Evolutionary conservation across 2,113 vertebrate species (phyloP).

Genomic region (Paratilapia polleni): DNA sequence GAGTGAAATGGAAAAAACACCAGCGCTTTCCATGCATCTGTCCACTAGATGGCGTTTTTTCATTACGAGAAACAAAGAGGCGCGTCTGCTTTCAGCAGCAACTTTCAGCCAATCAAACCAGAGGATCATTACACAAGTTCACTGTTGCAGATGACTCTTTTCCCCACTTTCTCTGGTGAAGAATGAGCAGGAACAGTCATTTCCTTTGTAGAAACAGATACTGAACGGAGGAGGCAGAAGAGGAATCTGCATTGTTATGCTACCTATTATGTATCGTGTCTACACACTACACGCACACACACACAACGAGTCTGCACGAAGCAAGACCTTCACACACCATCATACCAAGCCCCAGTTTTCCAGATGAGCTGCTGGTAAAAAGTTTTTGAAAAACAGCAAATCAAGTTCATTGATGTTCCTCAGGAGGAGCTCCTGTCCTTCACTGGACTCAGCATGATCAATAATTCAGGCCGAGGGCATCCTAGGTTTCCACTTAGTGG

Average conservation of each 20-base stretch:
- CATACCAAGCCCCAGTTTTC: not conserved
- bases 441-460: conserved; percentile 42
- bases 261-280: not conserved
- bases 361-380: not conserved
- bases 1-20: not conserved
- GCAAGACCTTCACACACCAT: not conserved
- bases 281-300: not conserved
- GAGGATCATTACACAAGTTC: not conserved
- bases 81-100: not conserved
- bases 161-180: not conserved
- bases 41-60: conserved; percentile 52
- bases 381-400: not conserved
- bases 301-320: not conserved
- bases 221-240: not conserved
- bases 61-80: not conserved
- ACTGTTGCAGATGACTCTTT: not conserved
- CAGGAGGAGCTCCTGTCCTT: conserved; percentile 2
- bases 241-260: not conserved
- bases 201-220: not conserved
- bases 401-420: conserved; percentile 17
- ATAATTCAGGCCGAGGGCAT: conserved; percentile 49
- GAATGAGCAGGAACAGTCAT: not conserved
- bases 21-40: not conserved
- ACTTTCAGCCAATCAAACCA: not conserved
- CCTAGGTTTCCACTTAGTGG: conserved; percentile 15